Evolutionary conservation across 2,888 invertebrate species (phyloP).

Genomic region (Notodonta ziczac): DNA sequence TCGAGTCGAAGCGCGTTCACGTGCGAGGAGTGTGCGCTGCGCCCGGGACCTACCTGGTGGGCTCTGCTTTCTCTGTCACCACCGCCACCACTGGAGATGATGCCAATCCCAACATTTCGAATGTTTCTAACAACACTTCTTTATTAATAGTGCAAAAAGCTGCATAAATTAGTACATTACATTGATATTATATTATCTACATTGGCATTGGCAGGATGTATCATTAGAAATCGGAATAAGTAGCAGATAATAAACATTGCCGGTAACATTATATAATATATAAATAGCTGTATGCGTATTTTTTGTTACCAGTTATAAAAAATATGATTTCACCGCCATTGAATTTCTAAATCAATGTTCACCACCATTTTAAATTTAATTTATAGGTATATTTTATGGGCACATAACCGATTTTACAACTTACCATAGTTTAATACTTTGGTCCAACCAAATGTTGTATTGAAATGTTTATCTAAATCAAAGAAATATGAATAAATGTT

Average conservation of each 20-base stretch:
- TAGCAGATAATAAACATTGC: too few species aligned
- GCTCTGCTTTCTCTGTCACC: slow-evolving; percentile 82
- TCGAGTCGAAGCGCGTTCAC: slow-evolving; percentile 80
- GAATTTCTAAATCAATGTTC: background rate
- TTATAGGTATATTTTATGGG: slow-evolving; percentile 27
- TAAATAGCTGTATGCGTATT: too few species aligned
- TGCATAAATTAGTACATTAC: slow-evolving; percentile 22
- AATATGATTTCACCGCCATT: background rate
- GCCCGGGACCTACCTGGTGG: slow-evolving; percentile 88
- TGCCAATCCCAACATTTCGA: slow-evolving; percentile 46
- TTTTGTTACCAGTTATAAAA: too few species aligned
- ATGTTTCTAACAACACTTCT: slow-evolving; percentile 64
- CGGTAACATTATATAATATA: too few species aligned
- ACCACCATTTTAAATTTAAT: background rate
- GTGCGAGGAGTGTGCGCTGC: slow-evolving; percentile 86
- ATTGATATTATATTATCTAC: too few species aligned
- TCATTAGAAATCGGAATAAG: too few species aligned
- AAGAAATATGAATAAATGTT: background rate
- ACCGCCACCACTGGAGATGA: slow-evolving; percentile 41
- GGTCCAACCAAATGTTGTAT: slow-evolving; percentile 3
- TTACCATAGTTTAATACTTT: slow-evolving; percentile 23
- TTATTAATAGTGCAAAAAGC: slow-evolving; percentile 67
- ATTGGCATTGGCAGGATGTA: too few species aligned
- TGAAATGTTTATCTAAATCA: background rate
- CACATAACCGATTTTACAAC: slow-evolving; percentile 19